These are phyloP conservation scores for Drosophila yooni DNA, from an alignment of 2,888 invertebrate genomes.

Conservation along the genomic window DNA sequence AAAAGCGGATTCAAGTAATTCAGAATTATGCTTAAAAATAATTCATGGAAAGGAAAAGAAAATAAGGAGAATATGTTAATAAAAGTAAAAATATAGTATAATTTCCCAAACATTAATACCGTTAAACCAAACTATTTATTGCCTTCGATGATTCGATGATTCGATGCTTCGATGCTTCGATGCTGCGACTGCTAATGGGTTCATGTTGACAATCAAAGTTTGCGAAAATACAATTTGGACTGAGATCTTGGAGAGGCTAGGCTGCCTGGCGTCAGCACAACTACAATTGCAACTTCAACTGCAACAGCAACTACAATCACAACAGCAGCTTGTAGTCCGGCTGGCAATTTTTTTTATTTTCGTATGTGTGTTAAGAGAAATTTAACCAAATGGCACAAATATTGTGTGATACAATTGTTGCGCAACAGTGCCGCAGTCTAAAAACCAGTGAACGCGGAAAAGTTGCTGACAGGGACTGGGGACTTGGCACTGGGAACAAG, in stretches of 20 bases:
- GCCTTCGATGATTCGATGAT: not conserved
- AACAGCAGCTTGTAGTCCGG: slow-evolving; percentile 20
- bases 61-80: not conserved
- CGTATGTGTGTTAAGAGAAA: slow-evolving; percentile 73
- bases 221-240: slow-evolving; percentile 28
- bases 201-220: slow-evolving; percentile 10
- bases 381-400: slow-evolving; percentile 77
- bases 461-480: slow-evolving; percentile 33
- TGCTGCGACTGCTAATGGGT: slow-evolving; percentile 25
- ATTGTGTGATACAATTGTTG: slow-evolving; percentile 74
- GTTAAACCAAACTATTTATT: not conserved
- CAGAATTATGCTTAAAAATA: not conserved
- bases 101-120: not conserved
- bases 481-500: slow-evolving; percentile 29
- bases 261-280: slow-evolving; percentile 5
- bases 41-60: not conserved
- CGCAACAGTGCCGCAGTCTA: slow-evolving; percentile 62
- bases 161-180: not conserved
- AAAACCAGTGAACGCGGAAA: slow-evolving; percentile 56
- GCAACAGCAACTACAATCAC: slow-evolving; percentile 2
- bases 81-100: not conserved
- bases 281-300: slow-evolving; percentile 8
- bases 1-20: not conserved
- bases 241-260: slow-evolving; percentile 14
- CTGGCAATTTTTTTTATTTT: slow-evolving; percentile 21